These are phyloP conservation scores for Sphenodon punctatus DNA, from an alignment of 2,797 vertebrate species.

Conservation along the genomic window DNA sequence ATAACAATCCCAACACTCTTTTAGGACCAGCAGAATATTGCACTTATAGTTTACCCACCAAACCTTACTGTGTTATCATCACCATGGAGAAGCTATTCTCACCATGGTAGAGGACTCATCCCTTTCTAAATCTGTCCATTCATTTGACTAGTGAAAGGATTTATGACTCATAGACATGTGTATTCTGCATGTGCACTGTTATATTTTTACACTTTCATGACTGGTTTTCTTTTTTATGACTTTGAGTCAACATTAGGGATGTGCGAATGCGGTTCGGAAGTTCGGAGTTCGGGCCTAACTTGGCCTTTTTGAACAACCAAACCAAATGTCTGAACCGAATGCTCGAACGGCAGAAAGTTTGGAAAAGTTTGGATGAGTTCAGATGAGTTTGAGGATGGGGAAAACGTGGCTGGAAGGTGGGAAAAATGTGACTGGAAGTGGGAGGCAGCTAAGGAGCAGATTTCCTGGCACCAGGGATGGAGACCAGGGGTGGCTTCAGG, in stretches of 20 bases:
- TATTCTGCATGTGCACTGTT: background rate
- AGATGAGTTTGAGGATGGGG: no score
- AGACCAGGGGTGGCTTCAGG: no score
- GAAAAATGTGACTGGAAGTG: no score
- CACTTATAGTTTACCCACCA: background rate
- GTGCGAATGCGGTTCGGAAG: no score
- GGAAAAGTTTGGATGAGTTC: no score
- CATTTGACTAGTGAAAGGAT: background rate
- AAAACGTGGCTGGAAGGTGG: no score
- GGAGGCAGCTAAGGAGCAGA: no score
- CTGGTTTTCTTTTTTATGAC: background rate
- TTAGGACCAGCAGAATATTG: background rate
- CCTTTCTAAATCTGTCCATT: background rate
- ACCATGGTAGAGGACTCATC: background rate
- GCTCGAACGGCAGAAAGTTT: no score
- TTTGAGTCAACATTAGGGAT: background rate
- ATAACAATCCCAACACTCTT: background rate
- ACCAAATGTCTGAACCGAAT: no score
- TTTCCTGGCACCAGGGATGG: no score
- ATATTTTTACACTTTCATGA: background rate
- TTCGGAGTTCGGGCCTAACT: no score
- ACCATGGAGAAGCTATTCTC: background rate
- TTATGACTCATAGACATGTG: background rate
- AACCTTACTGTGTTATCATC: background rate
- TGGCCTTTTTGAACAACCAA: no score